phyloP scores from a whole-genome alignment of 1,140 invertebrate genomes.

The Drosophila ercepeae region DNA sequence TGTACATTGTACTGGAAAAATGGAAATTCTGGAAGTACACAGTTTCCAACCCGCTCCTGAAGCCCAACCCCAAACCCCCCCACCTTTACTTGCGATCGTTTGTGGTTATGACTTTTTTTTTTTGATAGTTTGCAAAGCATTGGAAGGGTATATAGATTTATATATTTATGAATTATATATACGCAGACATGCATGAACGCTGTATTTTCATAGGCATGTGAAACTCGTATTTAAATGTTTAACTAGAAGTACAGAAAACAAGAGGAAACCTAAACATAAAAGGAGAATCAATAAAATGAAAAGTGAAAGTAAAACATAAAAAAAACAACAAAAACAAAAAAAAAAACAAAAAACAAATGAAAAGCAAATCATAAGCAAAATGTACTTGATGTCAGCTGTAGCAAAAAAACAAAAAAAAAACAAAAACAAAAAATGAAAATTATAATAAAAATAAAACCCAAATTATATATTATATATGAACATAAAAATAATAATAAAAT shows the following conservation, averaged over 20 bases:
- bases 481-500: conserved; percentile 45
- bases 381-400: conserved; percentile 80
- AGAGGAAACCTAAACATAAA: conserved; percentile 16
- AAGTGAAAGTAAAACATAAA: conserved; percentile 35
- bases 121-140: conserved; percentile 64
- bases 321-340: conserved; percentile 61
- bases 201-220: conserved; percentile 70
- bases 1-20: too few relatives aligned
- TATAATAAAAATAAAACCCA: not conserved
- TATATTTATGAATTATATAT: conserved; percentile 42
- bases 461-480: conserved; percentile 27
- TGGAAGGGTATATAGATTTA: conserved; percentile 70
- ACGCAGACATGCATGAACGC: conserved; percentile 55
- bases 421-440: conserved; percentile 35
- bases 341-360: conserved; percentile 47
- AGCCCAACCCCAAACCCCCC: not conserved
- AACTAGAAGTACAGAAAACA: conserved; percentile 59
- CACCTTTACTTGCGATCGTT: conserved; percentile 13
- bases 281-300: conserved; percentile 21
- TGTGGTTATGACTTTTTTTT: conserved; percentile 18
- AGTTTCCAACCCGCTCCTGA: not conserved
- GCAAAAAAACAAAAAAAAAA: conserved; percentile 45
- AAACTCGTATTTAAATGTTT: conserved; percentile 73
- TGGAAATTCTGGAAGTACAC: not conserved
- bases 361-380: conserved; percentile 66